phyloP scores from a whole-genome alignment of 2,113 vertebrate genomes.

The Astur gentilis region DNA sequence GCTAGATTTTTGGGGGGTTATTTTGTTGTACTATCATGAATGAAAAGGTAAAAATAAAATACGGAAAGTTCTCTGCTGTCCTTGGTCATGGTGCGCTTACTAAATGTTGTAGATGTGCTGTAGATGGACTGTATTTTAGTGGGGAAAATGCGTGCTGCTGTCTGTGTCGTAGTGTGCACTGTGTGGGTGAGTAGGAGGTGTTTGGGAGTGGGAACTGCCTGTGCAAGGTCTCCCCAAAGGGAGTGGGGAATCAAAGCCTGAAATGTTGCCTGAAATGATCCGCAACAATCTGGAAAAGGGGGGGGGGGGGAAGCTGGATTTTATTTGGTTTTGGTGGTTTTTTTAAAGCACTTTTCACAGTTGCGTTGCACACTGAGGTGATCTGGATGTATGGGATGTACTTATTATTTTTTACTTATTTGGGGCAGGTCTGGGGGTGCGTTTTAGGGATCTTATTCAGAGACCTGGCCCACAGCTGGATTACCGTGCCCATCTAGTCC shows the following conservation, averaged over 20 bases:
- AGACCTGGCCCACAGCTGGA: fast-evolving
- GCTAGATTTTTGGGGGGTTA: not conserved
- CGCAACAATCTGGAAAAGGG: fast-evolving
- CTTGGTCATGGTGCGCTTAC: not conserved
- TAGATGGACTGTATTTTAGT: fast-evolving
- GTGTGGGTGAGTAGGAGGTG: fast-evolving
- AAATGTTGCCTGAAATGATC: fast-evolving
- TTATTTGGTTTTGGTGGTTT: too few relatives aligned
- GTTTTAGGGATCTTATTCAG: not conserved
- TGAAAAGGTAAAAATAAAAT: conserved; percentile 25
- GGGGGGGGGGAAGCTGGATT: too few relatives aligned
- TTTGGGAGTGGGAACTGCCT: not conserved
- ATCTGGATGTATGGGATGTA: fast-evolving
- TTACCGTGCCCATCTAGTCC: fast-evolving
- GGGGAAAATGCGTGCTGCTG: fast-evolving
- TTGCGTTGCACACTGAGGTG: fast-evolving
- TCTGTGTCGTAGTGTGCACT: fast-evolving
- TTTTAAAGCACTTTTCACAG: fast-evolving
- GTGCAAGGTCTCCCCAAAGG: fast-evolving
- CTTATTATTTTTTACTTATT: not conserved
- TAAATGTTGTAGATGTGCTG: not conserved
- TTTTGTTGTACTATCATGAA: not conserved
- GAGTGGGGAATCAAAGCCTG: fast-evolving
- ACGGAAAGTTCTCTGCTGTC: not conserved
- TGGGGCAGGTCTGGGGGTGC: fast-evolving